phyloP scores from a whole-genome alignment of 2,888 invertebrate genomes.

The Odiellus spinosus region DNA sequence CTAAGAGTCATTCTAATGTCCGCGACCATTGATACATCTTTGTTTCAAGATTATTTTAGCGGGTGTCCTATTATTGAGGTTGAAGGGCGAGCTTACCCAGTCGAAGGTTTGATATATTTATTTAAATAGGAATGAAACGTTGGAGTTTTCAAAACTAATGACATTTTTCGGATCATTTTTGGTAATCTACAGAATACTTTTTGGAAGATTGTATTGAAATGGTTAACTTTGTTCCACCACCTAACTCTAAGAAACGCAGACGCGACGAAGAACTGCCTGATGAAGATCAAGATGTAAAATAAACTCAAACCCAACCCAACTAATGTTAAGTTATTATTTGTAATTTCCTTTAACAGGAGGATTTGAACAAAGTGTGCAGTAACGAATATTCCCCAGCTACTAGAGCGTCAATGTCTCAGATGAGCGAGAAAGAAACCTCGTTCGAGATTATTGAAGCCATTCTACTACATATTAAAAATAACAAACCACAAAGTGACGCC shows the following conservation, averaged over 20 bases:
- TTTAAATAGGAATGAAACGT: too few relatives aligned
- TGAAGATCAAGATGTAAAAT: conserved; percentile 14
- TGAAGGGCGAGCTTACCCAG: conserved; percentile 70
- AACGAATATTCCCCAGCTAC: conserved; percentile 39
- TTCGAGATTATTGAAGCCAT: conserved; percentile 60
- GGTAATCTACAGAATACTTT: conserved; percentile 63
- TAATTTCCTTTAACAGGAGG: conserved; percentile 25
- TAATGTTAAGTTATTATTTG: too few relatives aligned
- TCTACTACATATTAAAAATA: conserved; percentile 34
- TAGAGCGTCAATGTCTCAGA: conserved; percentile 47
- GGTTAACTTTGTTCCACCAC: conserved; percentile 62
- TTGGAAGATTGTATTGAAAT: conserved; percentile 82
- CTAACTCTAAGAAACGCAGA: conserved; percentile 39
- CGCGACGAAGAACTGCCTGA: conserved; percentile 8
- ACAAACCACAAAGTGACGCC: conserved; percentile 35
- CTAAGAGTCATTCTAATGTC: conserved; percentile 91
- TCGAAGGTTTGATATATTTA: conserved; percentile 38
- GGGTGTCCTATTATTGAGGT: conserved; percentile 79
- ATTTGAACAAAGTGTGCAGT: conserved; percentile 43
- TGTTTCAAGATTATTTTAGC: conserved; percentile 84
- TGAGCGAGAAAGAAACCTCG: conserved; percentile 80
- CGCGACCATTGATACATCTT: conserved; percentile 84
- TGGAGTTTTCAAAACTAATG: too few relatives aligned
- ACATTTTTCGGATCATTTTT: too few relatives aligned
- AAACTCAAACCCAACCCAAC: too few relatives aligned